phyloP scores from a whole-genome alignment of 2,888 invertebrate genomes.

The Cephus runcator region DNA sequence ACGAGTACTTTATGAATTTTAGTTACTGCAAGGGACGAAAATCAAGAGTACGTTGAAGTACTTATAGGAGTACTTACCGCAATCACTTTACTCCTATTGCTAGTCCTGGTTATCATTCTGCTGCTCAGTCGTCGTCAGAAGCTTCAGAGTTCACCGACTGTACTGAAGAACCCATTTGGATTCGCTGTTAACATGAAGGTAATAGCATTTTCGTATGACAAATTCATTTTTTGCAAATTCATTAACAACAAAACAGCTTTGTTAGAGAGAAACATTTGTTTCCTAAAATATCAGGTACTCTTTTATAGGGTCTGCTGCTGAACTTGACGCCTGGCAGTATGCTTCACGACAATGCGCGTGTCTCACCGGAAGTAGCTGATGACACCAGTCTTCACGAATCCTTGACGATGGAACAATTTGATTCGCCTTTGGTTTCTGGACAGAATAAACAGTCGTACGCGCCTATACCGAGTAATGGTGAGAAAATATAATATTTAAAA shows the following conservation, averaged over 20 bases:
- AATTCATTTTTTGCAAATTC: background rate
- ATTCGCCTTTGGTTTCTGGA: constrained; percentile 68
- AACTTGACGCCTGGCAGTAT: constrained; percentile 69
- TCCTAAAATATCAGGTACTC: background rate
- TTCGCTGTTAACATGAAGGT: constrained; percentile 78
- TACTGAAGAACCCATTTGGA: constrained; percentile 72
- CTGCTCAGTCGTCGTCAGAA: constrained; percentile 72
- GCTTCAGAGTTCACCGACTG: constrained; percentile 71
- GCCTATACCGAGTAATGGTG: constrained; percentile 62
- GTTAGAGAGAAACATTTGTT: background rate
- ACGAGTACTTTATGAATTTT: constrained; percentile 30
- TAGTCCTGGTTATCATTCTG: constrained; percentile 73
- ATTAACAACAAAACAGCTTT: background rate
- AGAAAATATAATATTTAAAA: constrained; percentile 10
- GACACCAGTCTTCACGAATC: constrained; percentile 61
- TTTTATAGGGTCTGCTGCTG: constrained; percentile 69
- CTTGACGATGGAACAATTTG: constrained; percentile 67
- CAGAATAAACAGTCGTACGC: constrained; percentile 69
- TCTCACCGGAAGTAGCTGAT: constrained; percentile 53
- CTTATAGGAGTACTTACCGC: constrained; percentile 75
- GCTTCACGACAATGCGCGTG: constrained; percentile 53
- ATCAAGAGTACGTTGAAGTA: constrained; percentile 71
- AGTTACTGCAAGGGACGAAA: constrained; percentile 71
- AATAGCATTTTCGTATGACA: constrained; percentile 19
- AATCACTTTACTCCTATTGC: constrained; percentile 72